Evolutionary conservation across 2,888 invertebrate genomes (phyloP).

Genomic region (Macrosoma leucophasiata): DNA sequence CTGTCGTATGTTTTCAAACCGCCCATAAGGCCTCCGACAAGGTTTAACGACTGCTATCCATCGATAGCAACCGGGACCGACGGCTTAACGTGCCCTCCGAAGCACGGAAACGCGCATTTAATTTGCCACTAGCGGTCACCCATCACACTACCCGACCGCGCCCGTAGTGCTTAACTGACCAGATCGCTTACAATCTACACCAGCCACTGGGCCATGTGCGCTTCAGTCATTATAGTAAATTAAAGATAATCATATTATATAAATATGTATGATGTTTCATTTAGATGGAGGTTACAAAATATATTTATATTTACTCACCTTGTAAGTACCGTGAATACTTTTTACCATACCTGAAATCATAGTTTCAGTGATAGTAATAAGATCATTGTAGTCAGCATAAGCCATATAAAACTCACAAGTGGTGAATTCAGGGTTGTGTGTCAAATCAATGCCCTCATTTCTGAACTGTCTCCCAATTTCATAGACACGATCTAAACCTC

Average conservation of each 20-base stretch:
- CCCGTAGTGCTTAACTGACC: no score
- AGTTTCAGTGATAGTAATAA: constrained; percentile 94
- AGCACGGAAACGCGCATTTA: no score
- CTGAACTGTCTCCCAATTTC: constrained; percentile 96
- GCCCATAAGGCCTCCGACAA: no score
- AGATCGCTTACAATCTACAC: no score
- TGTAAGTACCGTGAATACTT: constrained; percentile 92
- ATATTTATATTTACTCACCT: constrained; percentile 65
- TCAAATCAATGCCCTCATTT: constrained; percentile 99
- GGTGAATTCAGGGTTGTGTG: constrained; percentile 99
- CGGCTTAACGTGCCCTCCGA: no score
- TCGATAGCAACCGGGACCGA: no score
- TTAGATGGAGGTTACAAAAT: not conserved
- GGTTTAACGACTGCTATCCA: no score
- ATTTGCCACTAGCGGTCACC: no score
- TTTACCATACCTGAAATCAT: constrained; percentile 97
- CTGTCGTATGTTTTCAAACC: no score
- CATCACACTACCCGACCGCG: no score
- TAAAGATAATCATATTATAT: no score
- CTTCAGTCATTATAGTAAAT: not conserved
- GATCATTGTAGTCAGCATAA: constrained; percentile 98
- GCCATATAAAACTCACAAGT: constrained; percentile 99
- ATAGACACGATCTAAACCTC: constrained; percentile 94
- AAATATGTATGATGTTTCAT: constrained; percentile 1
- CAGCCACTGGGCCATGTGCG: no score